Conservation (phyloP, 1,140 invertebrate species). For the Cotesia chilonis region DNA sequence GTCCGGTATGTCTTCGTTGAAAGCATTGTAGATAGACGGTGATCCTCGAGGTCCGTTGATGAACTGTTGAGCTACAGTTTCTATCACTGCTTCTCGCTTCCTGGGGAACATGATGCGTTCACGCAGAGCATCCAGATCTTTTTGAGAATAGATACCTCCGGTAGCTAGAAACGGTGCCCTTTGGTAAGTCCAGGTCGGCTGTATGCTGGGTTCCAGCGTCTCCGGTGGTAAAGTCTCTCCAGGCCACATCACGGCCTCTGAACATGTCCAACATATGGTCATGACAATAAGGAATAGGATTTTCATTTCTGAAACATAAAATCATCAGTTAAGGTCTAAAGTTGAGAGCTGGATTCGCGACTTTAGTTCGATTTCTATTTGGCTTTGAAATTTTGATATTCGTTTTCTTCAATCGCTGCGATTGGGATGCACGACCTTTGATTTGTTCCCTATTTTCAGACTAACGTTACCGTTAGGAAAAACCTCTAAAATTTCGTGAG, state of each 20-base stretch:
- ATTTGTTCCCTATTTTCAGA: not conserved
- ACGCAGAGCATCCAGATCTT: too few relatives aligned
- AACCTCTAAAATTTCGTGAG: constrained; percentile 9
- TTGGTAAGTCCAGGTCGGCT: too few relatives aligned
- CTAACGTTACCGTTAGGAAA: constrained; percentile 4
- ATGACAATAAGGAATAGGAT: not conserved
- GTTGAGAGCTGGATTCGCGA: too few relatives aligned
- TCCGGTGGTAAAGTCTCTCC: constrained; percentile 15
- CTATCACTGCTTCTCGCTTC: too few relatives aligned
- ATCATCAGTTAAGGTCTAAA: too few relatives aligned
- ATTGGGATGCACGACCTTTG: constrained; percentile 1
- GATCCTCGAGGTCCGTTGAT: constrained; percentile 1
- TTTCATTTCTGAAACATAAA: too few relatives aligned
- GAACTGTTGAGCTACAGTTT: not conserved
- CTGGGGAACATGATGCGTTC: too few relatives aligned
- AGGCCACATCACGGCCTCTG: not conserved
- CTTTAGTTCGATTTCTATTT: too few relatives aligned
- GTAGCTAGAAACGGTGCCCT: too few relatives aligned
- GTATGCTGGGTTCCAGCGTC: too few relatives aligned
- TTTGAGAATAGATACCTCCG: too few relatives aligned
- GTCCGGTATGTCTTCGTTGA: not conserved
- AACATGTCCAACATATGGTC: not conserved
- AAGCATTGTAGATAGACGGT: not conserved
- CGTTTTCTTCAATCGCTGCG: not conserved
- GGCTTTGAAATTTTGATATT: too few relatives aligned